Conservation (phyloP, 1,140 invertebrate species). For the Physella acuta region DNA sequence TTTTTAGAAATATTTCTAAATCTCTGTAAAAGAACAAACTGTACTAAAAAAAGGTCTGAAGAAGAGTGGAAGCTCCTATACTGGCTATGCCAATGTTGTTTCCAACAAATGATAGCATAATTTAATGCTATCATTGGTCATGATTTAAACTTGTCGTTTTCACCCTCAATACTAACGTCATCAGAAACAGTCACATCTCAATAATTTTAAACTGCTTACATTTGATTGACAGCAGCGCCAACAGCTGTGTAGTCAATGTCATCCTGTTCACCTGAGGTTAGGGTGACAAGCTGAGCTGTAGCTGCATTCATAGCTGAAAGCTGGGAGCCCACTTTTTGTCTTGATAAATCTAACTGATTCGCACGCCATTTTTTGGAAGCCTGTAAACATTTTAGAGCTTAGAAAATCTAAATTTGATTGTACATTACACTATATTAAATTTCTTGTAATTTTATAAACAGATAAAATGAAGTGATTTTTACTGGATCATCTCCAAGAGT, state of each 20-base stretch:
- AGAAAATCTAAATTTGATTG: neutral
- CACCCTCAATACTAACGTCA: too few relatives aligned
- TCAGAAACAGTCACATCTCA: too few relatives aligned
- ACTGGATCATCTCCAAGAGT: slow-evolving; percentile 73
- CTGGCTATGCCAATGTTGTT: too few relatives aligned
- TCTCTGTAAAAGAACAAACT: too few relatives aligned
- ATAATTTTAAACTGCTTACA: too few relatives aligned
- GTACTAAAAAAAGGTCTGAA: too few relatives aligned
- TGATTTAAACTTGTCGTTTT: too few relatives aligned
- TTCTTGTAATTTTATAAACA: neutral
- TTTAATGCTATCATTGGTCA: too few relatives aligned
- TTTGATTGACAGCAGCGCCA: slow-evolving; percentile 94
- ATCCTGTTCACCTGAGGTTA: slow-evolving; percentile 75
- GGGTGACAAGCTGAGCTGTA: slow-evolving; percentile 94
- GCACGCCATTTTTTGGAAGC: slow-evolving; percentile 90
- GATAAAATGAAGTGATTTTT: slow-evolving; percentile 27
- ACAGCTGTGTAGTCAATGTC: slow-evolving; percentile 89
- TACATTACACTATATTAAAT: neutral
- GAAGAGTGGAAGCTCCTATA: too few relatives aligned
- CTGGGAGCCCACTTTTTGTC: slow-evolving; percentile 93
- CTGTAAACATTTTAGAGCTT: too few relatives aligned
- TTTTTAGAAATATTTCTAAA: too few relatives aligned
- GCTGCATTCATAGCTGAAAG: slow-evolving; percentile 99
- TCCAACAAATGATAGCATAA: too few relatives aligned
- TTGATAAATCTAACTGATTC: slow-evolving; percentile 83